phyloP scores from a whole-genome alignment of 2,797 vertebrate genomes.

The Myotis daubentonii region DNA sequence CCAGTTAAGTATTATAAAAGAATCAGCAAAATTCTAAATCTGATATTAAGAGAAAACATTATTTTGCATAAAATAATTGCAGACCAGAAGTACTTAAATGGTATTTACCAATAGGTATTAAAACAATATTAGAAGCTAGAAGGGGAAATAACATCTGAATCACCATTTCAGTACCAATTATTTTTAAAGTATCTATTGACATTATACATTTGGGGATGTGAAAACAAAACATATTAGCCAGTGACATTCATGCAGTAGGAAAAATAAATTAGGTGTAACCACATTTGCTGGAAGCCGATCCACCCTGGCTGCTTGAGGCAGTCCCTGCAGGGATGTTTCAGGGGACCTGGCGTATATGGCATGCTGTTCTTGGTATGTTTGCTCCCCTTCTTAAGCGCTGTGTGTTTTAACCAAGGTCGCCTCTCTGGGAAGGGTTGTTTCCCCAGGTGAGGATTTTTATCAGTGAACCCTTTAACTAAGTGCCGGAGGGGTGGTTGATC shows the following conservation, averaged over 20 bases:
- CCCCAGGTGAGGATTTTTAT: too few species aligned
- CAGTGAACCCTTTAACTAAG: too few species aligned
- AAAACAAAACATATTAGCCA: slow-evolving; percentile 29
- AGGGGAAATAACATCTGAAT: slow-evolving; percentile 37
- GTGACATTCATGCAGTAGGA: background rate
- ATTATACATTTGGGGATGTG: slow-evolving; percentile 20
- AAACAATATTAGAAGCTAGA: background rate
- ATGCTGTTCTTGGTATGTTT: too few species aligned
- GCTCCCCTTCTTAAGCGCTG: too few species aligned
- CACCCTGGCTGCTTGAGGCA: too few species aligned
- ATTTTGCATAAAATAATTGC: slow-evolving; percentile 40
- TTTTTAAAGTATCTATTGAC: background rate
- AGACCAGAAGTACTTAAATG: background rate
- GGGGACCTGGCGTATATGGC: too few species aligned
- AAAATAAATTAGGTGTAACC: slow-evolving; percentile 6
- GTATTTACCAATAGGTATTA: background rate
- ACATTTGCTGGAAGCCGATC: background rate
- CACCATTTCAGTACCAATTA: background rate
- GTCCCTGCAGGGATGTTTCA: too few species aligned
- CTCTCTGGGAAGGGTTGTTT: too few species aligned
- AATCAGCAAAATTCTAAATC: slow-evolving; percentile 2
- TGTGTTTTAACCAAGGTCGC: too few species aligned
- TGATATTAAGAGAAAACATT: background rate
- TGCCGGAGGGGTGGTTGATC: too few species aligned
- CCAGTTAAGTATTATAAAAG: background rate